Percentiles rank a stretch among this genome's conserved stretches.
These are phyloP conservation scores for Lamellibrachia luymesi DNA, from an alignment of 1,140 invertebrate genomes.

Conservation along the genomic window DNA sequence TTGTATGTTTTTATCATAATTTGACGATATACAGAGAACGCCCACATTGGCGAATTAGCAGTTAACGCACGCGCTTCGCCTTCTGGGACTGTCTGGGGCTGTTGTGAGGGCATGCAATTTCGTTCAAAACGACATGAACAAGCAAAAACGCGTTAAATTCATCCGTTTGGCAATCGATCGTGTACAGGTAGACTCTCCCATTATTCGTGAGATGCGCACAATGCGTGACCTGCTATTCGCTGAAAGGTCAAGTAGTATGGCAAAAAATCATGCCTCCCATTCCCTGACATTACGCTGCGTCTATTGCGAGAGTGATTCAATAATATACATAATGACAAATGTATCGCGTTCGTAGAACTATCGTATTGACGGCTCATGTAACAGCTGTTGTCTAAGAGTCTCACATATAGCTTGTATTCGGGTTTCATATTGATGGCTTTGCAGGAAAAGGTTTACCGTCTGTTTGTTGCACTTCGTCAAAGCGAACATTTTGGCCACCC, in stretches of 20 bases:
- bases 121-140: not conserved
- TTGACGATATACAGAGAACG: too few relatives aligned
- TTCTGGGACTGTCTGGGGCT: not conserved
- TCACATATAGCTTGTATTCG: not conserved
- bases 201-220: not conserved
- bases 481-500: not conserved
- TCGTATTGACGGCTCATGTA: not conserved
- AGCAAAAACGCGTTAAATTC: not conserved
- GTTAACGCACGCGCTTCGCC: not conserved
- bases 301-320: not conserved
- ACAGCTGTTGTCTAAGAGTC: not conserved
- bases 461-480: not conserved
- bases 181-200: not conserved
- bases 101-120: not conserved
- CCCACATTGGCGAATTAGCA: not conserved
- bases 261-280: not conserved
- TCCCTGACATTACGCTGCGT: not conserved
- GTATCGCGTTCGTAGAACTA: not conserved
- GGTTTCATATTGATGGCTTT: not conserved
- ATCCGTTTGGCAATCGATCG: not conserved
- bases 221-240: too few relatives aligned
- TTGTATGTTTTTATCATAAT: too few relatives aligned
- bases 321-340: not conserved
- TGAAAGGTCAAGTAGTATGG: not conserved
- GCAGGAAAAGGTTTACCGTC: not conserved